These are phyloP conservation scores for Apodemia mormo DNA, from an alignment of 2,888 invertebrate genomes.

Conservation along the genomic window DNA sequence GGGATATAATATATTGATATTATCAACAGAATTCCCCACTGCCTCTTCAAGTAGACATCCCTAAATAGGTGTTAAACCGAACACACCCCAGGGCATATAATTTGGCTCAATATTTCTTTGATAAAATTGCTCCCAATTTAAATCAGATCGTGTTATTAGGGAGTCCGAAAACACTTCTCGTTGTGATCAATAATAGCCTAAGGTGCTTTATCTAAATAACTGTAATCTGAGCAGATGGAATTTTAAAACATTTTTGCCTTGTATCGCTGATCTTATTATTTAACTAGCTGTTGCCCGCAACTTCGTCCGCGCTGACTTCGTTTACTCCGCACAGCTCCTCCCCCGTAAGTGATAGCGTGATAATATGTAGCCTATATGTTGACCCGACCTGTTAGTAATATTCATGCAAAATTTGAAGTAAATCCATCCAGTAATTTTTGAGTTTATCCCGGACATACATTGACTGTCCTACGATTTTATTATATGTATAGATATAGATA, in stretches of 20 bases:
- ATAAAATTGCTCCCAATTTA: slow-evolving; percentile 6
- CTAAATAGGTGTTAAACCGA: slow-evolving; percentile 5
- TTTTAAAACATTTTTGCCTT: not conserved
- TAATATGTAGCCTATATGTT: no score
- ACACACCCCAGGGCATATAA: slow-evolving; percentile 10
- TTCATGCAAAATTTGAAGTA: no score
- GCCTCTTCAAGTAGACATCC: not conserved
- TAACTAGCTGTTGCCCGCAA: no score
- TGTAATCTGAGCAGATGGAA: not conserved
- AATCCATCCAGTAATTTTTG: no score
- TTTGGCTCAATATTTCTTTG: slow-evolving; percentile 15
- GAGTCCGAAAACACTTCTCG: not conserved
- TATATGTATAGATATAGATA: no score
- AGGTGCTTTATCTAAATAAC: not conserved
- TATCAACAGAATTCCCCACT: not conserved
- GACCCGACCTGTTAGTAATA: no score
- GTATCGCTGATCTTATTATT: not conserved
- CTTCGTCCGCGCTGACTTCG: no score
- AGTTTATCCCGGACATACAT: no score
- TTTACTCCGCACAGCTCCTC: no score
- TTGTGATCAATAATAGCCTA: not conserved
- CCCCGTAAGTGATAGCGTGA: no score
- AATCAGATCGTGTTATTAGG: slow-evolving; percentile 4
- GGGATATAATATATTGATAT: no score
- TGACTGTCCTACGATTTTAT: no score